phyloP scores from a whole-genome alignment of 2,888 invertebrate species.

The Hypselothyrea guttata region DNA sequence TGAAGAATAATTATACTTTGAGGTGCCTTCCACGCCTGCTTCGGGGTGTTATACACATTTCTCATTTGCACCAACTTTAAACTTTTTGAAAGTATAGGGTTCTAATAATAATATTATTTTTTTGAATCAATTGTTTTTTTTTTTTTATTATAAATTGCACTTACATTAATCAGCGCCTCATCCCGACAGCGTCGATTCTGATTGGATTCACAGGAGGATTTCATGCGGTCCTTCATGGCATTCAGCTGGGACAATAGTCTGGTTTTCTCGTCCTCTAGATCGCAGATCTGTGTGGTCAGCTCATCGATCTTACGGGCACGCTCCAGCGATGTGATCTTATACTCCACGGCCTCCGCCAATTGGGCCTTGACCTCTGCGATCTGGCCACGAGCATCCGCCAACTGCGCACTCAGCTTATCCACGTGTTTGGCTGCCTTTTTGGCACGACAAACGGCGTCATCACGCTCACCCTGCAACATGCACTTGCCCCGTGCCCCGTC shows the following conservation, averaged over 20 bases:
- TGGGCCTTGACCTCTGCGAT: conserved; percentile 93
- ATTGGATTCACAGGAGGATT: conserved; percentile 79
- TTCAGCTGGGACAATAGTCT: conserved; percentile 82
- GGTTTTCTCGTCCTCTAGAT: conserved; percentile 90
- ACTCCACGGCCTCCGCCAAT: conserved; percentile 92
- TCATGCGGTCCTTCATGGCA: conserved; percentile 78
- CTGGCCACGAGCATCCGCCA: conserved; percentile 91
- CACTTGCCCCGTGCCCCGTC: conserved; percentile 86
- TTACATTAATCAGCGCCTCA: conserved; percentile 81
- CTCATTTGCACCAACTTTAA: too few relatives aligned
- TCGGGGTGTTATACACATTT: too few relatives aligned
- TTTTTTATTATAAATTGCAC: too few relatives aligned
- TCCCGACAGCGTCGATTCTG: conserved; percentile 81
- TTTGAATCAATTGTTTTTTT: too few relatives aligned
- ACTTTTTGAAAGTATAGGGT: too few relatives aligned
- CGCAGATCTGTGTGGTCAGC: conserved; percentile 90
- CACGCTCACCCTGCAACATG: conserved; percentile 86
- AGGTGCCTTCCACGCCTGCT: too few relatives aligned
- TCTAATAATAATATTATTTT: too few relatives aligned
- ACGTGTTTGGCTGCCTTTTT: conserved; percentile 92
- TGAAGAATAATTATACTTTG: too few relatives aligned
- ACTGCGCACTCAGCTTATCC: conserved; percentile 90
- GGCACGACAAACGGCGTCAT: conserved; percentile 87
- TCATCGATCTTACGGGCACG: conserved; percentile 92
- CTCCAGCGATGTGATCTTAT: conserved; percentile 93